Evolutionary conservation across 1,140 invertebrate species (phyloP).

Genomic region (Microplitis demolitor): DNA sequence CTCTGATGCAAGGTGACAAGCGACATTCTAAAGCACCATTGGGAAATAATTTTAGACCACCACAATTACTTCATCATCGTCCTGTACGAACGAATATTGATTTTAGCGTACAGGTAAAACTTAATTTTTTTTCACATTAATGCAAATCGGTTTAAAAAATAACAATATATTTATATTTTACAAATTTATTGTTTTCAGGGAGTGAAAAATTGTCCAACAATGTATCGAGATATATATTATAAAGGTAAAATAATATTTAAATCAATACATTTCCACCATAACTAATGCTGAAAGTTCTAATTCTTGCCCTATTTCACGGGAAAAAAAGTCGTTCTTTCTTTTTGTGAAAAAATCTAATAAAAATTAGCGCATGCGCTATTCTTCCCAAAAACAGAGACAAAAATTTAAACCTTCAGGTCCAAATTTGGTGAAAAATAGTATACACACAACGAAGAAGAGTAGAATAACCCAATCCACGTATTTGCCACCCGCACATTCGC

Average conservation of each 20-base stretch:
- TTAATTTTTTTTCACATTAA: not conserved
- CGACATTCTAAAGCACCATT: conserved; percentile 85
- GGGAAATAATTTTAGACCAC: conserved; percentile 91
- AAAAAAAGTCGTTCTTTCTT: too few species aligned
- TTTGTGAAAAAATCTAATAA: too few species aligned
- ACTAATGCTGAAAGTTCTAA: not conserved
- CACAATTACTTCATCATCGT: conserved; percentile 86
- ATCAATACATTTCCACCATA: not conserved
- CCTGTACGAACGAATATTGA: conserved; percentile 95
- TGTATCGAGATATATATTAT: conserved; percentile 86
- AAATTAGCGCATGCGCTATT: too few species aligned
- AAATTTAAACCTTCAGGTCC: too few species aligned
- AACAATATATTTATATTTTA: too few species aligned
- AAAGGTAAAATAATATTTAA: conserved; percentile 66
- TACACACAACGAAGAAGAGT: too few species aligned
- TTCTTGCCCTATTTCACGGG: not conserved
- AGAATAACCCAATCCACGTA: too few species aligned
- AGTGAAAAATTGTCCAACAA: conserved; percentile 82
- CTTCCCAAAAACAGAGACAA: too few species aligned
- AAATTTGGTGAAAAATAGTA: too few species aligned
- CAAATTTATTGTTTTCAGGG: conserved; percentile 43
- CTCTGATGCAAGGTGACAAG: conserved; percentile 86
- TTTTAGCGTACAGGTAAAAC: conserved; percentile 74
- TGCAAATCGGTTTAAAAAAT: not conserved
- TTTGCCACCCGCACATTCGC: too few species aligned